Percentiles rank a stretch among this genome's conserved stretches.
These are phyloP conservation scores for Heliopora coerulea DNA, from an alignment of 92 coral and sea anemone genomes.

Conservation along the genomic window DNA sequence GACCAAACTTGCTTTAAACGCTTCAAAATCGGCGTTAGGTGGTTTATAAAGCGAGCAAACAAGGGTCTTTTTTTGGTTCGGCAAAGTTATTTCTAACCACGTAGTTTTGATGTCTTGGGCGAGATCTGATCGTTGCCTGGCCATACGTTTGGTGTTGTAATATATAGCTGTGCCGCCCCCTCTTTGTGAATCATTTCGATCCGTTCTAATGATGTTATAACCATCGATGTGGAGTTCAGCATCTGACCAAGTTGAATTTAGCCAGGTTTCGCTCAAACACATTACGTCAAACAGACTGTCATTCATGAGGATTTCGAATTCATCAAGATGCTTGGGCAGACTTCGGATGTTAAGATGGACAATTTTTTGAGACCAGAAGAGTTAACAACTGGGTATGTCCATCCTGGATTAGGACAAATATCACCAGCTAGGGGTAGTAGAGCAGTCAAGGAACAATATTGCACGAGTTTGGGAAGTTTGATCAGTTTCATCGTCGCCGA, in stretches of 20 bases:
- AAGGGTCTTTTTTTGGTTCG: slow-evolving; percentile 23
- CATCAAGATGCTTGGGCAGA: slow-evolving; percentile 51
- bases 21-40: slow-evolving; percentile 20
- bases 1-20: slow-evolving; percentile 8
- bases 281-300: slow-evolving; percentile 46
- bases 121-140: slow-evolving; percentile 42
- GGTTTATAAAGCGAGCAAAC: slow-evolving; percentile 43
- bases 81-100: slow-evolving; percentile 41
- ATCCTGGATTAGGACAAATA: slow-evolving; percentile 57
- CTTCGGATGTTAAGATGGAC: slow-evolving; percentile 51
- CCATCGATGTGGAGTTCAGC: slow-evolving; percentile 41
- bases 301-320: slow-evolving; percentile 36
- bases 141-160: slow-evolving; percentile 43
- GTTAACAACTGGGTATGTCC: slow-evolving; percentile 44
- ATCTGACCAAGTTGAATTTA: slow-evolving; percentile 46
- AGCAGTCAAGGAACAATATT: slow-evolving; percentile 44
- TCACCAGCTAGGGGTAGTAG: slow-evolving; percentile 46
- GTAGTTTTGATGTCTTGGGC: slow-evolving; percentile 30
- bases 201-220: slow-evolving; percentile 34
- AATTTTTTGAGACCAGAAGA: slow-evolving; percentile 52
- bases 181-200: slow-evolving; percentile 42
- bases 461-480: slow-evolving; percentile 33
- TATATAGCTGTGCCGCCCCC: slow-evolving; percentile 60
- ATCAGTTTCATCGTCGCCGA: too few species aligned
- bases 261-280: slow-evolving; percentile 54